Evolutionary conservation across 2,888 invertebrate species (phyloP).

Genomic region (Ophioninae sp.): DNA sequence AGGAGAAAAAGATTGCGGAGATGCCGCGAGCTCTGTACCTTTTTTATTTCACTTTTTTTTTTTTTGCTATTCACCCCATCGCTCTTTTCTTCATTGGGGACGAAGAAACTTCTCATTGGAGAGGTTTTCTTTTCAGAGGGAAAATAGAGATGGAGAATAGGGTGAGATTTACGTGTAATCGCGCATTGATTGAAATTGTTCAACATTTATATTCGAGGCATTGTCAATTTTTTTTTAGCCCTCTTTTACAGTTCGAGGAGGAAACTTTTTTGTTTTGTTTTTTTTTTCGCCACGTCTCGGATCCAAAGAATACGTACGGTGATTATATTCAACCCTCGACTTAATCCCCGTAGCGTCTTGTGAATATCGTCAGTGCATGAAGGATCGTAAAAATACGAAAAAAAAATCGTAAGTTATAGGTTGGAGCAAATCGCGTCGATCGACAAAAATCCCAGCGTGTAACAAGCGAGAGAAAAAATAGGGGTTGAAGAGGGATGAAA

Average conservation of each 20-base stretch:
- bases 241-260: not conserved
- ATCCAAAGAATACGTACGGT: not conserved
- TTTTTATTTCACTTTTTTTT: slow-evolving; percentile 42
- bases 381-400: slow-evolving; percentile 42
- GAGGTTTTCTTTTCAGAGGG: not conserved
- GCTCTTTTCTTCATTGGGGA: slow-evolving; percentile 8
- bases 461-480: not conserved
- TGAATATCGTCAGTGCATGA: slow-evolving; percentile 52
- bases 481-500: not conserved
- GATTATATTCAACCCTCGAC: not conserved
- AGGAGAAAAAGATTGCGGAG: slow-evolving; percentile 27
- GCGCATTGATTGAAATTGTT: slow-evolving; percentile 47
- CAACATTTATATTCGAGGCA: slow-evolving; percentile 20
- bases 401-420: slow-evolving; percentile 64
- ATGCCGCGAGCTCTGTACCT: slow-evolving; percentile 52
- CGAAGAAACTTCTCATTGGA: slow-evolving; percentile 24
- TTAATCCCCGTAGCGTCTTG: slow-evolving; percentile 7
- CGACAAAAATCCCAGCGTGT: not conserved
- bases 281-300: slow-evolving; percentile 6
- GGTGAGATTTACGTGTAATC: slow-evolving; percentile 37
- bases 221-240: slow-evolving; percentile 8
- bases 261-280: not conserved
- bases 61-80: not conserved
- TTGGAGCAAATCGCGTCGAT: slow-evolving; percentile 36
- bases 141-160: not conserved